Conservation (phyloP, 23 tunicate species). For the Phallusia fumigata region DNA sequence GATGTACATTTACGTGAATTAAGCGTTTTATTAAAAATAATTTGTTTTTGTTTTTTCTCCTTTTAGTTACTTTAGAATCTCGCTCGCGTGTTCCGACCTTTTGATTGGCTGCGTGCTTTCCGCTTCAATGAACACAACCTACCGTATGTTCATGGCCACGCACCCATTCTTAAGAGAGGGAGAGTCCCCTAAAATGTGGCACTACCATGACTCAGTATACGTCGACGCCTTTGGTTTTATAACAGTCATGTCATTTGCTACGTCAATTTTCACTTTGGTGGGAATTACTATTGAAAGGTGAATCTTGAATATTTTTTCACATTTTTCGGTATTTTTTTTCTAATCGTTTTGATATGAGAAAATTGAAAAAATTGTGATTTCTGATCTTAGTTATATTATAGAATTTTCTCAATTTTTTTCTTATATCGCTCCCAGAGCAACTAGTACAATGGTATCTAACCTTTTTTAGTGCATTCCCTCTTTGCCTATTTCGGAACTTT, state of each 20-base stretch:
- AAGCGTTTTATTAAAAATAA: no score
- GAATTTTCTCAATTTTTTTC: no score
- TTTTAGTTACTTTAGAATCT: constrained; percentile 26
- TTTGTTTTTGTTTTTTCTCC: no score
- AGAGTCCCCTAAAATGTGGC: background rate
- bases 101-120: constrained; percentile 19
- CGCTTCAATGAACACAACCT: constrained; percentile 55
- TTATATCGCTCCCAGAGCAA: no score
- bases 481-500: no score
- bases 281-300: constrained; percentile 42
- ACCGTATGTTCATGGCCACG: constrained; percentile 22
- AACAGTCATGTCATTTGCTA: constrained; percentile 37
- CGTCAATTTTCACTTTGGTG: constrained; percentile 42
- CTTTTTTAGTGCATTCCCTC: no score
- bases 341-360: no score
- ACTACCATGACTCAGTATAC: constrained; percentile 32
- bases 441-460: no score
- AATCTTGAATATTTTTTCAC: background rate
- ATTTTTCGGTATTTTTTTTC: no score
- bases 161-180: constrained; percentile 41
- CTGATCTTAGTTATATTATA: no score
- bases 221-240: constrained; percentile 37
- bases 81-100: constrained; percentile 47
- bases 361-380: no score
- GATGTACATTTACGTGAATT: no score